Base-by-base conservation (phyloP, 1,140 invertebrate species). In the Sesamia nonagrioides region DNA sequence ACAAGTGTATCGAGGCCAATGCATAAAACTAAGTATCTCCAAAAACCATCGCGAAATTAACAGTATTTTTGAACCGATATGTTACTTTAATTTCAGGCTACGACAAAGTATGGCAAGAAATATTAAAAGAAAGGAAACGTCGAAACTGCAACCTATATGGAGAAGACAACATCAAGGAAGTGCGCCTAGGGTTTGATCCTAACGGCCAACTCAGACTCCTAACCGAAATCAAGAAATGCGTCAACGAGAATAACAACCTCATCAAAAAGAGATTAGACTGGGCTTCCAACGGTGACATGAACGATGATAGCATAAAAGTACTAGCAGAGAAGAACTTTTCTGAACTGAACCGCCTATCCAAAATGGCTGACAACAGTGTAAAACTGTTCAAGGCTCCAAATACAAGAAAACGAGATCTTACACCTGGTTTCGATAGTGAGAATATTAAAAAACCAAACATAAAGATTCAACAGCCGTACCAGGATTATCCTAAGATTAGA, bases 291-390 rank as follows among this genome's bases (percentile, higher is more conserved):
- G 86, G 88, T 8, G 35, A 82, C 11, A 9, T 58, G 5, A 60
- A 42, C 13, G 89, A 88, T 0, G 89, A 92, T 17, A 94, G 91
- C 69, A 95, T 95, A 66, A 89, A 88, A 75, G 79, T 87, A 2
- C 78, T 95, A 17, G 93, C 95, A 2, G 93, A 95, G 68, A 95
- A 93, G 75, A 95, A 94, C 71, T 95, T 95, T 71, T 91, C 91
- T 4, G 94, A 95, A 80, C 82, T 95, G 6, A 89, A 89, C 74
- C 88, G 92, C 33, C 84, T 95, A 11, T 95, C 95, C 13, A 93
- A 92, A 75, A 95, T 95, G 92, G 95, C 94, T 0, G 92, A 93
- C 58, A 87, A 86, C 72, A 95, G 95, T 52, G 86, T 95, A 0
- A 95, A 95, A 81, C 88, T 94, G 37, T 91, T 93, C 72, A 92